These are phyloP conservation scores for Balearica regulorum DNA, from an alignment of 2,797 vertebrate species.

Conservation along the genomic window DNA sequence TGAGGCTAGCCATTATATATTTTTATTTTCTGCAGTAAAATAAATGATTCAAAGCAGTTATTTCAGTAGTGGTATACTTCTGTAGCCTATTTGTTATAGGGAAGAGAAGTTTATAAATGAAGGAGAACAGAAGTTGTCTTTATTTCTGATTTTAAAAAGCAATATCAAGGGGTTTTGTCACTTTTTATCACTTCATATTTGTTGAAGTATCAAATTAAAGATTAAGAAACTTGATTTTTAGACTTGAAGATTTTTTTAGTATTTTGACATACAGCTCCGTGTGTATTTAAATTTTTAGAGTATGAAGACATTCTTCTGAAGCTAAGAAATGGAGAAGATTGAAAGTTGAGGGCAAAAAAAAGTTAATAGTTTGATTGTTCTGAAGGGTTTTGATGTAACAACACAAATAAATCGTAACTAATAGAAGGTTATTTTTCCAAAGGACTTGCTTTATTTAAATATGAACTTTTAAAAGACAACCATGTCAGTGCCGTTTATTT, in stretches of 20 bases:
- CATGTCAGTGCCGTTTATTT: background rate
- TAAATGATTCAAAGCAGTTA: background rate
- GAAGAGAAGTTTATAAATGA: background rate
- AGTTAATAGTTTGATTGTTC: background rate
- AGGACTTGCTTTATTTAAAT: background rate
- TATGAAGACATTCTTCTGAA: background rate
- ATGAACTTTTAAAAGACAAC: background rate
- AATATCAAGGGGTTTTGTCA: background rate
- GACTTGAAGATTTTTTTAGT: accelerated
- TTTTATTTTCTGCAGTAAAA: background rate
- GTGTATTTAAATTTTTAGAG: background rate
- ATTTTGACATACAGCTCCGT: background rate
- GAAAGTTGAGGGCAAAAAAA: background rate
- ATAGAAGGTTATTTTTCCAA: background rate
- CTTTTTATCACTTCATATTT: background rate
- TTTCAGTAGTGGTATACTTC: background rate
- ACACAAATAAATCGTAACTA: background rate
- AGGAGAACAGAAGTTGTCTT: background rate
- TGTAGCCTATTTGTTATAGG: background rate
- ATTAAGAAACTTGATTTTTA: background rate
- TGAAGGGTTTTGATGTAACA: background rate
- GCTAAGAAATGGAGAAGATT: background rate
- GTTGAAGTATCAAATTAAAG: background rate
- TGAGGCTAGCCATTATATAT: background rate
- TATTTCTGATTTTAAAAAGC: background rate